These are phyloP conservation scores for Hafferia zeledoni DNA, from an alignment of 2,797 vertebrate species.

Conservation along the genomic window DNA sequence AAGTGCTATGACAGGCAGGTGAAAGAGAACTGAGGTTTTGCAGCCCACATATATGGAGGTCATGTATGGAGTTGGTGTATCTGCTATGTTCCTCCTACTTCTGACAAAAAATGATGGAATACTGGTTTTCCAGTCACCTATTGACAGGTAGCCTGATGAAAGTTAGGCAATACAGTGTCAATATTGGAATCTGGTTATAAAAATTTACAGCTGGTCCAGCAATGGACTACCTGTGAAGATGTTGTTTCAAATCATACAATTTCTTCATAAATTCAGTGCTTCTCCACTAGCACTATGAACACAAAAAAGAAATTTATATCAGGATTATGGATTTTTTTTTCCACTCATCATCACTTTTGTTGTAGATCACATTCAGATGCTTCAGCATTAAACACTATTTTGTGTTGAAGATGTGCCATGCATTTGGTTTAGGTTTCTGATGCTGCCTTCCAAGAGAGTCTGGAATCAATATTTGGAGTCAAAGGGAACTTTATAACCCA, in stretches of 20 bases:
- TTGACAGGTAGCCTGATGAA: not conserved
- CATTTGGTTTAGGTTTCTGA: not conserved
- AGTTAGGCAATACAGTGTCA: not conserved
- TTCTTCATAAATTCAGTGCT: not conserved
- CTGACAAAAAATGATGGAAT: not conserved
- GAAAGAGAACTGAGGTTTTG: not conserved
- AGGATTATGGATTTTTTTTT: not conserved
- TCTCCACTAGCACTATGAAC: not conserved
- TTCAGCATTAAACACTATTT: not conserved
- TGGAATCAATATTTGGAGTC: not conserved
- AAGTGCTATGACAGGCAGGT: not conserved
- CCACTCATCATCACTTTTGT: not conserved
- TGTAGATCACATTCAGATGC: not conserved
- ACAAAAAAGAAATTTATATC: not conserved
- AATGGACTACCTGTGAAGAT: not conserved
- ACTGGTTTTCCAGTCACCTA: not conserved
- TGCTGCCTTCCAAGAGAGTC: not conserved
- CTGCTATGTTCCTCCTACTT: not conserved
- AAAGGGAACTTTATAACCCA: not conserved
- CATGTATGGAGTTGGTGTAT: not conserved
- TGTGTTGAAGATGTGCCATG: not conserved
- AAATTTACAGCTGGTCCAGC: not conserved
- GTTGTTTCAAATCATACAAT: not conserved
- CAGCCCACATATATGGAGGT: not conserved
- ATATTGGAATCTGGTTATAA: not conserved